phyloP scores from a whole-genome alignment of 1,140 invertebrate genomes.

The Rhagoletis pomonella region DNA sequence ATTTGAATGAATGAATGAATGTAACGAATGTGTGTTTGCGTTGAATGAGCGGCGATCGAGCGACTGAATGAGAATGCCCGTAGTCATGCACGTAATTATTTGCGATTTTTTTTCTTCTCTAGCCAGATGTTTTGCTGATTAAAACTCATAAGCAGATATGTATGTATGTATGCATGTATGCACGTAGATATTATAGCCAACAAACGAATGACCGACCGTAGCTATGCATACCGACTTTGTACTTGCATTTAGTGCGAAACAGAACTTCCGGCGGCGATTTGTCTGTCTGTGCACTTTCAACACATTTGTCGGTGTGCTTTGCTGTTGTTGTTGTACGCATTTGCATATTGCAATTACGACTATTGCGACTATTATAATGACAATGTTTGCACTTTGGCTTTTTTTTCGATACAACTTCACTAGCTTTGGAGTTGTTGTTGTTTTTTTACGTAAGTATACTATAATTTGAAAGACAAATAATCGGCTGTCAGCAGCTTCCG shows the following conservation, averaged over 20 bases:
- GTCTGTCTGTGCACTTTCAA: slow-evolving; percentile 5
- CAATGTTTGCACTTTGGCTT: slow-evolving; percentile 49
- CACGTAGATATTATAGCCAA: neutral
- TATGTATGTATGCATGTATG: neutral
- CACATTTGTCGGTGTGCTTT: neutral
- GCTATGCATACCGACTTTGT: too few species aligned
- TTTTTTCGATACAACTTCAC: neutral
- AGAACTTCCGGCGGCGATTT: slow-evolving; percentile 51
- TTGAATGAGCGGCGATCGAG: neutral
- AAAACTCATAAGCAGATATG: slow-evolving; percentile 40
- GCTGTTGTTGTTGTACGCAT: slow-evolving; percentile 12
- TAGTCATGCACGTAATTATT: slow-evolving; percentile 51
- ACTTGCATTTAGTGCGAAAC: slow-evolving; percentile 44
- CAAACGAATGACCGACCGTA: too few species aligned
- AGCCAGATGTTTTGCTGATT: slow-evolving; percentile 47
- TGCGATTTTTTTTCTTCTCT: too few species aligned
- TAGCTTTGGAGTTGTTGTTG: too few species aligned
- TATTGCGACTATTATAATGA: slow-evolving; percentile 31
- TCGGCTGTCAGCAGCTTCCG: slow-evolving; percentile 50
- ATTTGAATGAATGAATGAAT: slow-evolving; percentile 13
- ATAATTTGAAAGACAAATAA: slow-evolving; percentile 48
- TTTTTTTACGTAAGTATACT: too few species aligned
- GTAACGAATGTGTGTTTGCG: too few species aligned
- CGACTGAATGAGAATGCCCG: slow-evolving; percentile 40
- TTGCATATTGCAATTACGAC: slow-evolving; percentile 44